phyloP scores from a whole-genome alignment of 2,113 vertebrate genomes.

The Peromyscus leucopus region DNA sequence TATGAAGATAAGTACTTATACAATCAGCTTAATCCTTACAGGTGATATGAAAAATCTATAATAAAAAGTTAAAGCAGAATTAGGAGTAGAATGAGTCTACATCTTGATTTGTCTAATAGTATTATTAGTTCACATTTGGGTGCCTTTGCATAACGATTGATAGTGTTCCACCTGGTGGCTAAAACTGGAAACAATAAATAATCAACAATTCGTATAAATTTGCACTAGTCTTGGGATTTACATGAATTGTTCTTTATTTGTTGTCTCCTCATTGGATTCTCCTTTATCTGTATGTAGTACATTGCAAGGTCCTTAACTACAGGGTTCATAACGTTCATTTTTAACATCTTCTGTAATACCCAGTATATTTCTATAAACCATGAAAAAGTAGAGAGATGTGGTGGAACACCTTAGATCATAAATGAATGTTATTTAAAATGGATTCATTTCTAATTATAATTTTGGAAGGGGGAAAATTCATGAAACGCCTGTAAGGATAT shows the following conservation, averaged over 20 bases:
- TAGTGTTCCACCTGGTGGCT: not conserved
- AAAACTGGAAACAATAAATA: not conserved
- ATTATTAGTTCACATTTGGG: not conserved
- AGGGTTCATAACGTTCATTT: not conserved
- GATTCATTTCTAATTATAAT: constrained; percentile 47
- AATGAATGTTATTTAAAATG: constrained; percentile 42
- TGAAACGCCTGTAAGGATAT: not conserved
- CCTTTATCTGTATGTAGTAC: not conserved
- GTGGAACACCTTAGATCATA: not conserved
- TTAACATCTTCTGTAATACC: not conserved
- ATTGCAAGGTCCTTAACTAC: not conserved
- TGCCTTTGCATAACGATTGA: not conserved
- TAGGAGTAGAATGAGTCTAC: not conserved
- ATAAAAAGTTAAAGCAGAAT: constrained; percentile 6
- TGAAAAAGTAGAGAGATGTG: not conserved
- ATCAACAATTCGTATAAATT: not conserved
- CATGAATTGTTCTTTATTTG: constrained; percentile 15
- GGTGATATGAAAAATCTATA: not conserved
- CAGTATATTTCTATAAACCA: not conserved
- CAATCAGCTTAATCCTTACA: not conserved
- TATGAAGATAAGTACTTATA: not conserved
- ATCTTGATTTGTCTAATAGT: not conserved
- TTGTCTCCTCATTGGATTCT: not conserved
- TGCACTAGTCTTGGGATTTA: not conserved
- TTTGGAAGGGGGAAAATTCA: constrained; percentile 27